phyloP scores from a whole-genome alignment of 1,140 invertebrate genomes.

The Drosophila bocki region DNA sequence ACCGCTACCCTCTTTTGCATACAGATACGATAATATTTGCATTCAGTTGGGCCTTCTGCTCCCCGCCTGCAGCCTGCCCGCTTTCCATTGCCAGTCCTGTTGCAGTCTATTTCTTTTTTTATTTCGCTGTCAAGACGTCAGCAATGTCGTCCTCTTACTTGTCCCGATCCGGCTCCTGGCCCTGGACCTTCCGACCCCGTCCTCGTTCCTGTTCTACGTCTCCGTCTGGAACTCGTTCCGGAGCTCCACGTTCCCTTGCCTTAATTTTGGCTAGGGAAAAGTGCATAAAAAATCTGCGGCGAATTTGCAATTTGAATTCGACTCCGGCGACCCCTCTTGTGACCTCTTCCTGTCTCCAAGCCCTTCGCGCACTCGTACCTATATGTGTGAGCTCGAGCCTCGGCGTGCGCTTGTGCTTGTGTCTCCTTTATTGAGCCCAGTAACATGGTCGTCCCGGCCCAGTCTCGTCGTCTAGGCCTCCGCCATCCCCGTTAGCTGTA shows the following conservation, averaged over 20 bases:
- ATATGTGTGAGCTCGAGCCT: conserved; percentile 18
- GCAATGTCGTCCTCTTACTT: conserved; percentile 43
- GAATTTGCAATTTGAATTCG: conserved; percentile 82
- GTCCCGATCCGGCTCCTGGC: conserved; percentile 19
- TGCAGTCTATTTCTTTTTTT: conserved; percentile 60
- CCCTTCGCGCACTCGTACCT: conserved; percentile 17
- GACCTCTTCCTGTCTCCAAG: conserved; percentile 24
- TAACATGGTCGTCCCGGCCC: conserved; percentile 51
- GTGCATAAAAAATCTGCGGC: conserved; percentile 82
- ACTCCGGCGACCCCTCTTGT: conserved; percentile 39
- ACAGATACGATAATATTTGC: conserved; percentile 81
- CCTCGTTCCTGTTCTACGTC: conserved; percentile 17
- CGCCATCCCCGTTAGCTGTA: too few relatives aligned
- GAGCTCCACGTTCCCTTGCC: conserved; percentile 69
- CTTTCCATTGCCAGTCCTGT: conserved; percentile 28
- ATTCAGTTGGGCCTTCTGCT: conserved; percentile 71
- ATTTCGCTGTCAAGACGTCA: conserved; percentile 80
- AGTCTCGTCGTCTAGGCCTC: conserved; percentile 34
- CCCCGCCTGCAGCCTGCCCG: conserved; percentile 3
- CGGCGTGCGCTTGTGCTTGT: conserved; percentile 37
- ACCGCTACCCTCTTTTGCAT: conserved; percentile 26
- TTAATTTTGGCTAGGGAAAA: conserved; percentile 81
- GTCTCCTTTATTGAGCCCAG: conserved; percentile 74
- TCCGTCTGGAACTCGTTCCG: conserved; percentile 70
- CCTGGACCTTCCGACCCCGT: conserved; percentile 30